These are phyloP conservation scores for Tricholaema leucomelas DNA, from an alignment of 2,113 vertebrate species.

Conservation along the genomic window DNA sequence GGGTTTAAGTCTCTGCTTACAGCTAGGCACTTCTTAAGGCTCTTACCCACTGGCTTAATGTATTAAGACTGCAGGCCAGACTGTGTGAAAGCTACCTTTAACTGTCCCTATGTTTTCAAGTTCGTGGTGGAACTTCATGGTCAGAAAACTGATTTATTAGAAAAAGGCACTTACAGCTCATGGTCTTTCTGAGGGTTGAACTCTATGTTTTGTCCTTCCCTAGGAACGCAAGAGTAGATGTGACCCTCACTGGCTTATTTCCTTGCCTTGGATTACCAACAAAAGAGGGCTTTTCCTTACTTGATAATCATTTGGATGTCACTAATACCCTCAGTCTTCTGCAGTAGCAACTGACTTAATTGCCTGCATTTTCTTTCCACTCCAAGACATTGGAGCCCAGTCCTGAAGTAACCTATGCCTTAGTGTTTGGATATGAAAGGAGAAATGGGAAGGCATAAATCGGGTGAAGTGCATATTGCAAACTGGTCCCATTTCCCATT, in stretches of 20 bases:
- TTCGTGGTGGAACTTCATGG: not conserved
- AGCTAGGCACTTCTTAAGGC: not conserved
- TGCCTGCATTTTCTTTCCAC: not conserved
- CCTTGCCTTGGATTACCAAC: not conserved
- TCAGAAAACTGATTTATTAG: not conserved
- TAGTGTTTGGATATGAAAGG: not conserved
- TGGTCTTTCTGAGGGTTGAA: not conserved
- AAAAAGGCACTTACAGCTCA: not conserved
- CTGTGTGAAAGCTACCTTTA: not conserved
- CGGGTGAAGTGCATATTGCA: rapidly evolving
- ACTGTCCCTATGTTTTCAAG: not conserved
- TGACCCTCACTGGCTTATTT: not conserved
- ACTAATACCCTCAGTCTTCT: not conserved
- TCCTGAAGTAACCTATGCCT: not conserved
- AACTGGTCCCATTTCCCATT: not conserved
- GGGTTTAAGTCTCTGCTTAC: not conserved
- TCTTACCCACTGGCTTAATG: not conserved
- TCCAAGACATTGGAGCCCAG: not conserved
- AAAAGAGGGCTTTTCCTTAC: not conserved
- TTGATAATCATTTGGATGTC: not conserved
- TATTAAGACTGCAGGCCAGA: no score
- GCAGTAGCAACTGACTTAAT: not conserved
- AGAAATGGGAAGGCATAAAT: not conserved
- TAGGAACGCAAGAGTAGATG: not conserved
- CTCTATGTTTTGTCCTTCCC: not conserved